Percentiles rank a stretch among this genome's conserved stretches.
Conservation (phyloP, 2,113 vertebrate genomes). For the Oreochromis aureus region DNA sequence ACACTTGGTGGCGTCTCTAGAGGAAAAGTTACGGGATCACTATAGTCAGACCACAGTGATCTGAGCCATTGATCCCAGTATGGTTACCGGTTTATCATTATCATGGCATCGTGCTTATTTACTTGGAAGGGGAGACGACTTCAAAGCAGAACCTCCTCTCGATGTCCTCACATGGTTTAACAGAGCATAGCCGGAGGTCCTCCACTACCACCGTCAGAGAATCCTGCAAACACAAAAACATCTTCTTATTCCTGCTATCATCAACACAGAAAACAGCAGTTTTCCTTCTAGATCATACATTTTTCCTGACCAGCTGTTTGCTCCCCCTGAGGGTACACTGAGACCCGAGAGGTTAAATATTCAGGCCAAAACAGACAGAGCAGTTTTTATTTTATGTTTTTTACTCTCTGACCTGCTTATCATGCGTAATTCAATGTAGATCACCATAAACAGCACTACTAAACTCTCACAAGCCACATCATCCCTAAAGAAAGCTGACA, state of each 20-base stretch:
- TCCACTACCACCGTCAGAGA: constrained; percentile 93
- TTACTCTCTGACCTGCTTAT: neutral
- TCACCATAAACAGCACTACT: neutral
- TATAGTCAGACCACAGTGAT: neutral
- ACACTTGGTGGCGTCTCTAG: neutral
- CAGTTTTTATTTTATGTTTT: neutral
- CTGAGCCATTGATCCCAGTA: neutral
- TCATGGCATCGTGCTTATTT: constrained; percentile 45
- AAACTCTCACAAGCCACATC: constrained; percentile 3
- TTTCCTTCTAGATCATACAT: neutral
- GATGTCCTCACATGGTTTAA: constrained; percentile 94
- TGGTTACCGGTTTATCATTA: neutral
- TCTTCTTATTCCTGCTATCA: neutral
- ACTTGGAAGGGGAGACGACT: constrained; percentile 96
- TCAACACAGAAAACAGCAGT: neutral
- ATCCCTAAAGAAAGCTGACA: neutral
- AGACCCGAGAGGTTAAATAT: neutral
- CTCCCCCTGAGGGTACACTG: neutral
- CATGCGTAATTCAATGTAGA: neutral
- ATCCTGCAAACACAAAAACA: constrained; percentile 71
- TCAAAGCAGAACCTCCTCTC: constrained; percentile 98
- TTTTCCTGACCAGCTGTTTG: neutral
- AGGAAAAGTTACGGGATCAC: neutral
- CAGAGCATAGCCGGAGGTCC: constrained; percentile 89
- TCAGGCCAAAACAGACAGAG: neutral